phyloP scores from a whole-genome alignment of 30 jellyfish, hydroid and myxozoan genomes.

The Hydractinia echinata region DNA sequence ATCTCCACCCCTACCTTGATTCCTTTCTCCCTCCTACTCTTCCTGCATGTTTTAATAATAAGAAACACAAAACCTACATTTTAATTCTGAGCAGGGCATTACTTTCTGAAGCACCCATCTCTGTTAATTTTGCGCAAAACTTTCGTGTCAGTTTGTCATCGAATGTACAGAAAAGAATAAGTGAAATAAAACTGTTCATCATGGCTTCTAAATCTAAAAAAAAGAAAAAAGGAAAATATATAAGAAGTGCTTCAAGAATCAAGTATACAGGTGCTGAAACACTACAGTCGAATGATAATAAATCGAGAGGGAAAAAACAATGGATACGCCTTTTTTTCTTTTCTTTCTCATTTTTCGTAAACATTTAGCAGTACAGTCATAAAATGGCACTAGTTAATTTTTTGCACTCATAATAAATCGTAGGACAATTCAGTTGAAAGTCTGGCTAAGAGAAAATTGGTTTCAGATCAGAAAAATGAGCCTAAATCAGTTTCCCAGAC shows the following conservation, averaged over 20 bases:
- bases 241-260: not conserved
- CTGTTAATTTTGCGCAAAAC: slow-evolving; percentile 68
- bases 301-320: not conserved
- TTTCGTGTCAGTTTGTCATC: slow-evolving; percentile 77
- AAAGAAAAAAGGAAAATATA: not conserved
- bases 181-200: slow-evolving; percentile 94
- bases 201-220: slow-evolving; percentile 83
- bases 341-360: not conserved
- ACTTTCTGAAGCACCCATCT: slow-evolving; percentile 86
- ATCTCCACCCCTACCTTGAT: no score
- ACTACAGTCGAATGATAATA: not conserved
- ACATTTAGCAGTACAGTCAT: no score
- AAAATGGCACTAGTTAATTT: no score
- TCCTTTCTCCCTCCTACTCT: no score
- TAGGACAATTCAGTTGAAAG: no score
- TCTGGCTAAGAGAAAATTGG: no score
- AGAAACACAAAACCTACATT: slow-evolving; percentile 37
- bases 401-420: no score
- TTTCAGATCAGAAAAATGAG: no score
- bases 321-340: not conserved
- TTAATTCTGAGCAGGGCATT: slow-evolving; percentile 73
- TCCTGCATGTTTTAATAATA: not conserved
- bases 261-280: not conserved
- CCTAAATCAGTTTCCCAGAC: no score
- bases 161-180: slow-evolving; percentile 70